Evolutionary conservation across 2,888 invertebrate species (phyloP), one percentile per base, ranked within the genome.

Genomic region (Melanostoma scalare): DNA sequence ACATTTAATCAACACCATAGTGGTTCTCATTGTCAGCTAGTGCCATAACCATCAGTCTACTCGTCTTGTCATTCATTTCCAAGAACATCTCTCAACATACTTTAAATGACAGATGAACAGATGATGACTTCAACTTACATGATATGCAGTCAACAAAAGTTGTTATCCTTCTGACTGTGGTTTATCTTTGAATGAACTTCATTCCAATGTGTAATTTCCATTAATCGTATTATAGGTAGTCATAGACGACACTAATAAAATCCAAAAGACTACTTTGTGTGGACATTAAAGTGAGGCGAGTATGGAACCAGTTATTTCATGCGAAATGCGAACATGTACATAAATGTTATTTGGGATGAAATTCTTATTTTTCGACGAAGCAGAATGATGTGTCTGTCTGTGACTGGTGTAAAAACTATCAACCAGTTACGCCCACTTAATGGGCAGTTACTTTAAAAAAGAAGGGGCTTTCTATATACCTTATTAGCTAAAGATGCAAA

Each of bases 51-150:
- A 6, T 9, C 35, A 8, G 9, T 10, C n/a, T 44, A 4, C 1
- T n/a, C 8, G 30, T 60, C 44, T 60, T 60, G 44, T 60, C 60
- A 60, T 44, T 35, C 20, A 20, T 20, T 20, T 20, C 20, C 20
- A 20, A 1, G 20, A 36, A 33, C 46, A 35, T 46, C 63, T 50
- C 50, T 63, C 36, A 38, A 50, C 35, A 50, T 50, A 63, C 38
- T 48, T 36, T 36, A 31, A 61, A 72, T 75, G 60, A 48, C 75
- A 69, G 60, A 53, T 75, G 68, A 61, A 72, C 68, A 53, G 40
- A 69, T 69, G 60, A 53, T 75, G 68, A 58, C 38, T 42, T 53
- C 68, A 60, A 58, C 10, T 56, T 38, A 35, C 20, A 33, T 8
- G 31, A 8, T 20, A 20, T 36, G 30, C 10, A 4, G 44, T 10